Percentiles rank a stretch among this genome's conserved stretches.
These are phyloP conservation scores for Lepidothrix coronata DNA, from an alignment of 2,113 vertebrate species.

Conservation along the genomic window DNA sequence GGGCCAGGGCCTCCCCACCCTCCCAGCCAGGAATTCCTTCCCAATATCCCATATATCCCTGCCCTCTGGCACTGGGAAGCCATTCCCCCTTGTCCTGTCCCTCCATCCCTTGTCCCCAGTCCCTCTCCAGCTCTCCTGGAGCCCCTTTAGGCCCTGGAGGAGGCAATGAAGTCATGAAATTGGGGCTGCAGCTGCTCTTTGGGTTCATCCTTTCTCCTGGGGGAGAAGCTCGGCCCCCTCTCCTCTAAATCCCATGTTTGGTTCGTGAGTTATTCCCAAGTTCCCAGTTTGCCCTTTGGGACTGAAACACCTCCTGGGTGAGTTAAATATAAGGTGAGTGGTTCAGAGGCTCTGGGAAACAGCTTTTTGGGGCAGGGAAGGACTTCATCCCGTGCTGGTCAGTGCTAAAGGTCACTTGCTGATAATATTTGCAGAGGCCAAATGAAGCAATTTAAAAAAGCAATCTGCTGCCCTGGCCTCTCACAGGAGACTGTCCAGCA, in stretches of 20 bases:
- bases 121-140: background rate
- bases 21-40: background rate
- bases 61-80: background rate
- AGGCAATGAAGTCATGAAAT: background rate
- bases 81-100: background rate
- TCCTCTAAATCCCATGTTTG: background rate
- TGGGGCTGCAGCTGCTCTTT: background rate
- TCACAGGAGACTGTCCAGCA: background rate
- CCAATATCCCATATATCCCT: background rate
- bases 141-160: background rate
- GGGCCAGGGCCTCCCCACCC: too few relatives aligned
- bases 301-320: background rate
- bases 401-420: background rate
- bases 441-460: constrained; percentile 16
- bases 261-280: background rate
- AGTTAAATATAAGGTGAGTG: background rate
- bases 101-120: background rate
- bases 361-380: background rate
- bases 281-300: background rate
- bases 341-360: background rate
- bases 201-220: background rate
- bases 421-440: background rate
- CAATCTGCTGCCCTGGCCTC: background rate
- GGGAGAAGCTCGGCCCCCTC: background rate
- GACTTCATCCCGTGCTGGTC: background rate